These are phyloP conservation scores for Sebastes nivosus DNA, from an alignment of 2,797 vertebrate species.

Conservation along the genomic window DNA sequence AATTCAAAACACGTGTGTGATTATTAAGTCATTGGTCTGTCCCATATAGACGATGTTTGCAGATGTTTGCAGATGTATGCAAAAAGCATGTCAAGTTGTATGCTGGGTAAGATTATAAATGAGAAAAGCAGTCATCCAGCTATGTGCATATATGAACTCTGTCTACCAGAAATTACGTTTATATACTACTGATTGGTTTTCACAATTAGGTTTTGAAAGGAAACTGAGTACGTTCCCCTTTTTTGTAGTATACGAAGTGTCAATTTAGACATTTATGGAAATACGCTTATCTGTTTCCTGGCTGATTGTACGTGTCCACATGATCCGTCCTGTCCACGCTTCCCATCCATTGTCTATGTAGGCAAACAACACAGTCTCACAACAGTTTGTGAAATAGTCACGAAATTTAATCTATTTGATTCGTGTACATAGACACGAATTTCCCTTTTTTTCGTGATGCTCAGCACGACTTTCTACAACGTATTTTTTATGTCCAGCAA, in stretches of 20 bases:
- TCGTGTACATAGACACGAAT: too few relatives aligned
- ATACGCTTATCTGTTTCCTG: neutral
- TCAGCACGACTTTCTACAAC: too few relatives aligned
- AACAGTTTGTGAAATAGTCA: too few relatives aligned
- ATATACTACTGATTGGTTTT: neutral
- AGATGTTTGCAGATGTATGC: conserved; percentile 10
- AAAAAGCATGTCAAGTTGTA: neutral
- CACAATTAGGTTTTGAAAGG: neutral
- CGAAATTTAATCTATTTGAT: too few relatives aligned
- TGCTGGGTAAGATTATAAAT: neutral
- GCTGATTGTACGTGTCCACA: neutral
- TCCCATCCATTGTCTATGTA: too few relatives aligned
- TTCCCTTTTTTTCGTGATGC: too few relatives aligned
- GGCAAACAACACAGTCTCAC: too few relatives aligned
- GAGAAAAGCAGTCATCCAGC: neutral
- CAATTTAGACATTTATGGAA: neutral
- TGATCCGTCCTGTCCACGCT: too few relatives aligned
- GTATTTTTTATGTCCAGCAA: too few relatives aligned
- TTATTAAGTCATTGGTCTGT: conserved; percentile 40
- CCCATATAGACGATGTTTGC: conserved; percentile 2
- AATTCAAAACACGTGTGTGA: conserved; percentile 16
- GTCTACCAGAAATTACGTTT: neutral
- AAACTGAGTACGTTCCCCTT: neutral
- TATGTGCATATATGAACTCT: neutral
- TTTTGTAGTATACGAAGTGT: neutral